Evolutionary conservation across 2,888 invertebrate genomes (phyloP).

Genomic region (Dasysyrphus tricinctus): DNA sequence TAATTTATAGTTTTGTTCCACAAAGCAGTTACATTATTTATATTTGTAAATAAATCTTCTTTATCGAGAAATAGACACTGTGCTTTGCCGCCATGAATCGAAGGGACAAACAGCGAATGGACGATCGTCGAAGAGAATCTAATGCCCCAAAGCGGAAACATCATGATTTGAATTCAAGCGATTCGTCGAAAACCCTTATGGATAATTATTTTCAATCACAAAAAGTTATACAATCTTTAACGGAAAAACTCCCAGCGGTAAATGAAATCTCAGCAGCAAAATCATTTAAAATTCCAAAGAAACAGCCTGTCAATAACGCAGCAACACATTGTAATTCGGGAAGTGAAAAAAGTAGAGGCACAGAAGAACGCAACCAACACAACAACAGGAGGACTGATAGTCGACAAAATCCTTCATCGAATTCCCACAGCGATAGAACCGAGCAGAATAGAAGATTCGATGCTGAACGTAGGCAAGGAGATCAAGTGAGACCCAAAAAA

Average conservation of each 20-base stretch:
- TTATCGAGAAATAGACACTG: not conserved
- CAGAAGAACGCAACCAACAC: not conserved
- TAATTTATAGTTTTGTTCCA: not conserved
- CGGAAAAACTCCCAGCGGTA: not conserved
- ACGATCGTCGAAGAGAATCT: not conserved
- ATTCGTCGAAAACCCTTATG: constrained; percentile 5
- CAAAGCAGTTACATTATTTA: not conserved
- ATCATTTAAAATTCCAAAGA: constrained; percentile 44
- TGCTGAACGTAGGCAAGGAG: not conserved
- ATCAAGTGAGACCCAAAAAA: not conserved
- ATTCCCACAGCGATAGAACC: not conserved
- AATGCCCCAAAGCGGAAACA: not conserved
- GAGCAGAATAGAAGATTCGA: not conserved
- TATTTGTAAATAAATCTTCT: not conserved
- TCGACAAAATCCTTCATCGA: not conserved
- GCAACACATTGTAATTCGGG: not conserved
- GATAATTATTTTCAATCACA: constrained; percentile 42
- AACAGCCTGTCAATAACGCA: not conserved
- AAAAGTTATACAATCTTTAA: constrained; percentile 35
- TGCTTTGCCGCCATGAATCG: constrained; percentile 21
- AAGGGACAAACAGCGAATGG: constrained; percentile 4
- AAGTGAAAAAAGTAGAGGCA: not conserved
- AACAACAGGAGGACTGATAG: not conserved
- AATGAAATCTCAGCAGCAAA: constrained; percentile 5
- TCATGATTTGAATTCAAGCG: not conserved